These are phyloP conservation scores for Cydia strobilella DNA, from an alignment of 1,140 invertebrate genomes.

Conservation along the genomic window DNA sequence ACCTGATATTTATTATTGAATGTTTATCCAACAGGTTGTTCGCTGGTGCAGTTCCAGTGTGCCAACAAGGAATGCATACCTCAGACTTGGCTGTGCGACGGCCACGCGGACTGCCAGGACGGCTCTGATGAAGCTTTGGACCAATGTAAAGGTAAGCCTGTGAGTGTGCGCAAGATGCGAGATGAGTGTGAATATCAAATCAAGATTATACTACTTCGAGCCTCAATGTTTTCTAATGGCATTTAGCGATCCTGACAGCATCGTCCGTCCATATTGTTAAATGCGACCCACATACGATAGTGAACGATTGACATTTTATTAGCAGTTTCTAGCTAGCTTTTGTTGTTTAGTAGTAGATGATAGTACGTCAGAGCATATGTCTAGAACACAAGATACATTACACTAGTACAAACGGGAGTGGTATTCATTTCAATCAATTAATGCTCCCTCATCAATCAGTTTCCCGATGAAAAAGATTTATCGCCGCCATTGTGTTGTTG, in stretches of 20 bases:
- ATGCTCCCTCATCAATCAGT: conserved; percentile 26
- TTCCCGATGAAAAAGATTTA: conserved; percentile 13
- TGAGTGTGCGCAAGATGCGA: no score
- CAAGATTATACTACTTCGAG: no score
- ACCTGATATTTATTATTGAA: neutral
- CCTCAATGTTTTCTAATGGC: no score
- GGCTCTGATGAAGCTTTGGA: conserved; percentile 87
- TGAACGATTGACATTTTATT: no score
- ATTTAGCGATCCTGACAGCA: no score
- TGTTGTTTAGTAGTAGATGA: neutral
- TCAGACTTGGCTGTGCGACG: conserved; percentile 89
- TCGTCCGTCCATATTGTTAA: no score
- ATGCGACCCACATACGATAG: no score
- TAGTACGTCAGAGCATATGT: neutral
- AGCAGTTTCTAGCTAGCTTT: no score
- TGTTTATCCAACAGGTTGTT: conserved; percentile 78
- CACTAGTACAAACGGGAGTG: neutral
- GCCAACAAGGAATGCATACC: conserved; percentile 91
- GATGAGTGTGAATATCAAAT: no score
- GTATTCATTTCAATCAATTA: conserved; percentile 30
- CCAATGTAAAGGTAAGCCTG: conserved; percentile 82
- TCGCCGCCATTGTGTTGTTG: conserved; percentile 27
- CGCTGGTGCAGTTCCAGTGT: conserved; percentile 88
- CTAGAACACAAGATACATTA: neutral
- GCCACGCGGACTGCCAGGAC: conserved; percentile 89